Percentiles rank a stretch among this genome's conserved stretches.
phyloP scores from a whole-genome alignment of 2,888 invertebrate species.

The Yponomeuta malinellus region DNA sequence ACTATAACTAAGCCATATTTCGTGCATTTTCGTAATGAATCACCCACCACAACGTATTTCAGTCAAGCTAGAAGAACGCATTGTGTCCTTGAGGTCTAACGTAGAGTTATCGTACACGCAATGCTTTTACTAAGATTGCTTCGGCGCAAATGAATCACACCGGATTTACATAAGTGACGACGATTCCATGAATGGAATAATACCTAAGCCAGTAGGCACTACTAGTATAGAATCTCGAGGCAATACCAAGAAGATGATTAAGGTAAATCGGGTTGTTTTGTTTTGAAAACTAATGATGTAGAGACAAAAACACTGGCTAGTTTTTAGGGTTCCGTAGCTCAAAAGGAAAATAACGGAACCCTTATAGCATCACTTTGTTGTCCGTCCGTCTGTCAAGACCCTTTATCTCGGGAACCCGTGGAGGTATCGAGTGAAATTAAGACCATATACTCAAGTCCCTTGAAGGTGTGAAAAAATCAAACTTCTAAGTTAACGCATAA shows the following conservation, averaged over 20 bases:
- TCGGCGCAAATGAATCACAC: neutral
- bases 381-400: too few species aligned
- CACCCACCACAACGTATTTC: neutral
- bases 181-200: neutral
- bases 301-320: neutral
- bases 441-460: too few species aligned
- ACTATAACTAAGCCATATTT: neutral
- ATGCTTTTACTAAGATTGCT: neutral
- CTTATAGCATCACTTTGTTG: too few species aligned
- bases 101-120: neutral
- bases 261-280: neutral
- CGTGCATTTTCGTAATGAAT: neutral
- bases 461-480: too few species aligned
- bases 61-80: neutral
- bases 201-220: neutral
- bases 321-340: too few species aligned
- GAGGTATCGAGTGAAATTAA: too few species aligned
- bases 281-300: neutral
- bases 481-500: too few species aligned
- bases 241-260: neutral
- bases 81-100: neutral
- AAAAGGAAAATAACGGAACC: too few species aligned
- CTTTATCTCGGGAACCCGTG: too few species aligned
- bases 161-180: neutral
- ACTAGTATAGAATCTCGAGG: neutral